Conservation (phyloP, 2,113 vertebrate species). For the Gobiocypris rarus region DNA sequence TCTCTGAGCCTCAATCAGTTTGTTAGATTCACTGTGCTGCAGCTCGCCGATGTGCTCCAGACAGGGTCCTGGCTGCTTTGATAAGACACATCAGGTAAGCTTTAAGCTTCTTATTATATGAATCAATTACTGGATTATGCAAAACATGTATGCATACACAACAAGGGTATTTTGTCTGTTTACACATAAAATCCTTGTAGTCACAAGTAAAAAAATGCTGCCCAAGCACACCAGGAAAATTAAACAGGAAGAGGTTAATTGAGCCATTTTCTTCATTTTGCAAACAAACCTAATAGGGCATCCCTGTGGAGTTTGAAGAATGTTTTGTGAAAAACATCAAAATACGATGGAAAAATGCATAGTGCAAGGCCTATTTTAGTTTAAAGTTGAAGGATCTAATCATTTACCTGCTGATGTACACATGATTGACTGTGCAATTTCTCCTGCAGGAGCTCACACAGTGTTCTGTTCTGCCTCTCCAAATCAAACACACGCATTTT, state of each 20-base stretch:
- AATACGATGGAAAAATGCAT: no score
- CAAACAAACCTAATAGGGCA: conserved; percentile 40
- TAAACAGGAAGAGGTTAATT: conserved; percentile 56
- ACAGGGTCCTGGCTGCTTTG: conserved; percentile 74
- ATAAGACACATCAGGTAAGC: conserved; percentile 48
- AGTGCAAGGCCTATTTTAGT: no score
- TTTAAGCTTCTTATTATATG: neutral
- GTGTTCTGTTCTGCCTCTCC: conserved; percentile 92
- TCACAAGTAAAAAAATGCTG: conserved; percentile 16
- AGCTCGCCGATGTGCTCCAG: conserved; percentile 74
- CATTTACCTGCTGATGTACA: conserved; percentile 84
- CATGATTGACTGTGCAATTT: conserved; percentile 85
- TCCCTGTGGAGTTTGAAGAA: conserved; percentile 28
- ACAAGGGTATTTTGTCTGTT: neutral
- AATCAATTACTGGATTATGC: neutral
- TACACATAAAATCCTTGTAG: neutral
- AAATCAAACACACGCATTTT: conserved; percentile 95
- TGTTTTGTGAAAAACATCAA: conserved; percentile 28
- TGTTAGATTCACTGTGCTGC: conserved; percentile 70
- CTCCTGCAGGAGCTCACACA: conserved; percentile 92
- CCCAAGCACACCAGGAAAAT: neutral
- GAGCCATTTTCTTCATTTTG: conserved; percentile 47
- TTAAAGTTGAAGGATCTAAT: neutral
- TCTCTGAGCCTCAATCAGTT: conserved; percentile 73
- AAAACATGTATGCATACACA: conserved; percentile 15